Percentiles rank a stretch among this genome's conserved stretches.
Conservation (phyloP, 2,113 vertebrate species). For the Oophaga pumilio region DNA sequence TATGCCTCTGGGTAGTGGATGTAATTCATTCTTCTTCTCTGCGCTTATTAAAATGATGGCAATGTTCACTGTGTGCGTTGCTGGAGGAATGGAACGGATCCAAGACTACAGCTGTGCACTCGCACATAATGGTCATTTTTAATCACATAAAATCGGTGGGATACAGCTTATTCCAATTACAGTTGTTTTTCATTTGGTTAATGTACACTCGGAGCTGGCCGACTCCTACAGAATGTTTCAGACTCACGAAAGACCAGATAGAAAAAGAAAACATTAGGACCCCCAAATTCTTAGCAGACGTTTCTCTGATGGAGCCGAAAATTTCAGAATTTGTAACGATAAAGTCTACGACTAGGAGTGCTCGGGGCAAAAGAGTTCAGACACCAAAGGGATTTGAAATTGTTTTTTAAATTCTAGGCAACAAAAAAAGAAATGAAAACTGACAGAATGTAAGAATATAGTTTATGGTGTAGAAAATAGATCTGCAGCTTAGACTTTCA, state of each 20-base stretch:
- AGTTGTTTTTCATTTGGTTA: constrained; percentile 54
- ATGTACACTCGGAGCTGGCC: constrained; percentile 32
- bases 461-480: constrained; percentile 28
- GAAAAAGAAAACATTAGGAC: background rate
- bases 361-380: constrained; percentile 31
- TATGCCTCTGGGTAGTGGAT: background rate
- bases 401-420: constrained; percentile 48
- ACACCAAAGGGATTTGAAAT: background rate
- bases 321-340: constrained; percentile 4
- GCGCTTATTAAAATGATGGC: constrained; percentile 35
- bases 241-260: background rate
- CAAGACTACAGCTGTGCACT: constrained; percentile 53
- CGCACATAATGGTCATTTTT: constrained; percentile 57
- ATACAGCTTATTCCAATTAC: constrained; percentile 57
- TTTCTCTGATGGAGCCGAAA: background rate
- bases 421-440: constrained; percentile 38
- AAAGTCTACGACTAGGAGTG: background rate
- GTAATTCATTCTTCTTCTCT: background rate
- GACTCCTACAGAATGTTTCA: background rate
- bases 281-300: background rate
- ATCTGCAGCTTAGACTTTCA: background rate
- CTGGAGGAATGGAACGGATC: constrained; percentile 41
- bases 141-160: constrained; percentile 57
- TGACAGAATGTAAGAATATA: constrained; percentile 40
- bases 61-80: constrained; percentile 8